Evolutionary conservation across 2,797 vertebrate genomes (phyloP).

Genomic region (Fundulus diaphanus): DNA sequence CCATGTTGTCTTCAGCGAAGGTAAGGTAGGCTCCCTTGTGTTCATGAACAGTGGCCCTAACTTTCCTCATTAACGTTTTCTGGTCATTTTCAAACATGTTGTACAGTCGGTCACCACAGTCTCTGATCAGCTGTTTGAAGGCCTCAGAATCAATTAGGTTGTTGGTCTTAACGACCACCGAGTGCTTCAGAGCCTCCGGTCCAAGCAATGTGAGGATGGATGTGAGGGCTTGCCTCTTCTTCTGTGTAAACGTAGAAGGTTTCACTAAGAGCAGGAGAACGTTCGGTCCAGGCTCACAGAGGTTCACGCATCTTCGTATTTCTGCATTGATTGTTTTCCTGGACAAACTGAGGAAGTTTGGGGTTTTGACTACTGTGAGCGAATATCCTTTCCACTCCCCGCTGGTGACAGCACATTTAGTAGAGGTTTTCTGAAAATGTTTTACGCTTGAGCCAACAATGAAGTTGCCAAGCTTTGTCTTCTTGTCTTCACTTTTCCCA

Average conservation of each 20-base stretch:
- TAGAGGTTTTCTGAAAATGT: not conserved
- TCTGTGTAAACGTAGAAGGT: conserved; percentile 29
- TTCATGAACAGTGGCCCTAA: not conserved
- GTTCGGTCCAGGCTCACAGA: conserved; percentile 35
- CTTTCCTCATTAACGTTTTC: not conserved
- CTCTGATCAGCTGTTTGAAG: not conserved
- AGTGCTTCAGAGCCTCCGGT: conserved; percentile 32
- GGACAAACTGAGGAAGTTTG: conserved; percentile 15
- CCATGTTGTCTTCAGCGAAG: not conserved
- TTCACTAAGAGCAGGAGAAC: conserved; percentile 46
- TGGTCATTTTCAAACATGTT: not conserved
- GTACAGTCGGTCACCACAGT: conserved; percentile 27
- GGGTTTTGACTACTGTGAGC: conserved; percentile 23
- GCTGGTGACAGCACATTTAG: accelerated
- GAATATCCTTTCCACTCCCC: conserved; percentile 26
- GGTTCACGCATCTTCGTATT: not conserved
- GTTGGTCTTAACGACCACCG: conserved; percentile 18
- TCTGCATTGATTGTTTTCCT: not conserved
- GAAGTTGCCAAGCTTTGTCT: conserved; percentile 14
- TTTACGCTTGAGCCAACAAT: not conserved
- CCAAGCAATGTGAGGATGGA: conserved; percentile 36
- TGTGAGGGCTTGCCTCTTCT: conserved; percentile 22
- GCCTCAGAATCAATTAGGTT: accelerated
- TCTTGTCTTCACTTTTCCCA: conserved; percentile 32
- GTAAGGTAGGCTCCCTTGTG: conserved; percentile 4